phyloP scores from a whole-genome alignment of 2,113 vertebrate species.

The Rostratula benghalensis region DNA sequence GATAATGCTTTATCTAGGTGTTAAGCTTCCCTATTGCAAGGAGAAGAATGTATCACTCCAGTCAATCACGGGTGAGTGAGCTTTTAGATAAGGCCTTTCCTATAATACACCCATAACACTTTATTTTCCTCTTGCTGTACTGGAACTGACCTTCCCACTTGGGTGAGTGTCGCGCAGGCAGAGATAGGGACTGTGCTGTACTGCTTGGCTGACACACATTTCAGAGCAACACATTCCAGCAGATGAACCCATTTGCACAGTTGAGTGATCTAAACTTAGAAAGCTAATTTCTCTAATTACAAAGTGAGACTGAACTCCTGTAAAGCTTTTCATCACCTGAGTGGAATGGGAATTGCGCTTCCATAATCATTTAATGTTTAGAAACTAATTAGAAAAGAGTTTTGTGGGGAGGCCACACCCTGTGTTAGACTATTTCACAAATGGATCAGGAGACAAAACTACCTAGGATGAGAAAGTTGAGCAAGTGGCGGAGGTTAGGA shows the following conservation, averaged over 20 bases:
- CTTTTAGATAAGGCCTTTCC: slow-evolving; percentile 60
- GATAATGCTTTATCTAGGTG: slow-evolving; percentile 36
- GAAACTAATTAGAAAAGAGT: slow-evolving; percentile 45
- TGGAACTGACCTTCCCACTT: slow-evolving; percentile 45
- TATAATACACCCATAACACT: slow-evolving; percentile 52
- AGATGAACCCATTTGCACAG: slow-evolving; percentile 70
- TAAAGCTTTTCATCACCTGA: slow-evolving; percentile 71
- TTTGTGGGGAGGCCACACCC: slow-evolving; percentile 40
- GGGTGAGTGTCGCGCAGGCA: background rate
- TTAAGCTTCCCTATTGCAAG: slow-evolving; percentile 7
- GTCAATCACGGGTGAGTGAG: slow-evolving; percentile 20
- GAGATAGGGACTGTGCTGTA: slow-evolving; percentile 45
- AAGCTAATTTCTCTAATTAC: slow-evolving; percentile 77
- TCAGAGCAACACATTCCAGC: slow-evolving; percentile 51
- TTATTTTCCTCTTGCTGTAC: slow-evolving; percentile 44
- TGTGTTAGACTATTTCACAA: slow-evolving; percentile 39
- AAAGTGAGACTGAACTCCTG: slow-evolving; percentile 72
- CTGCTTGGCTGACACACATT: slow-evolving; percentile 49
- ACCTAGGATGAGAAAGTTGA: background rate
- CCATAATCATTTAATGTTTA: slow-evolving; percentile 55
- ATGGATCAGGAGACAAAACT: background rate
- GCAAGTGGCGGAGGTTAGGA: slow-evolving; percentile 3
- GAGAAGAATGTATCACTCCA: background rate
- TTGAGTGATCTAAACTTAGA: slow-evolving; percentile 73
- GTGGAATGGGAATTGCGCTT: slow-evolving; percentile 64